A percentile compares a stretch with the other conserved stretches of the same genome.
These are phyloP conservation scores for Agriopis leucophaearia DNA, from an alignment of 2,888 invertebrate genomes.

Conservation along the genomic window DNA sequence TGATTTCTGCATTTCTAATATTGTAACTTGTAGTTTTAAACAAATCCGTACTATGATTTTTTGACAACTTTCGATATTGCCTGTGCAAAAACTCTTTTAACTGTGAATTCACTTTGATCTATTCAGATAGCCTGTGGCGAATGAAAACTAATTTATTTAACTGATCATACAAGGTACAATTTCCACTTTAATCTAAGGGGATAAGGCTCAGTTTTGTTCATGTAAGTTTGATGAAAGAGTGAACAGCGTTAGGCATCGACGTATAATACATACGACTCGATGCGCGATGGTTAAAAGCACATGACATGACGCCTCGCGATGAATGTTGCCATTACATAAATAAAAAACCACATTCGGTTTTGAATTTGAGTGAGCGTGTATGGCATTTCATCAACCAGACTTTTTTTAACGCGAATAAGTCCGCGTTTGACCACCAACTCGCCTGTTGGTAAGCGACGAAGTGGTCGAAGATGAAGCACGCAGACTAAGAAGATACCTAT, in stretches of 20 bases:
- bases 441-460: no score
- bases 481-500: no score
- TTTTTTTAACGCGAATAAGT: no score
- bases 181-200: slow-evolving; percentile 14
- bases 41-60: slow-evolving; percentile 8
- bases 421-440: no score
- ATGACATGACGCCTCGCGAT: slow-evolving; percentile 35
- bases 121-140: slow-evolving; percentile 37
- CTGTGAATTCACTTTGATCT: slow-evolving; percentile 39
- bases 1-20: neutral
- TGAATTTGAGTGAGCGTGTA: neutral
- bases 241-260: slow-evolving; percentile 8
- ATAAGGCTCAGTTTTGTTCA: slow-evolving; percentile 9
- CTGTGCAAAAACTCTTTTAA: slow-evolving; percentile 31
- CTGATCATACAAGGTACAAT: slow-evolving; percentile 1
- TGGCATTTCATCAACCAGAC: slow-evolving; percentile 1
- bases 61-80: slow-evolving; percentile 30
- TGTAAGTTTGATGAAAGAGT: slow-evolving; percentile 1
- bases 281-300: slow-evolving; percentile 25
- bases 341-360: slow-evolving; percentile 19
- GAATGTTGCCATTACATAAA: slow-evolving; percentile 32
- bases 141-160: slow-evolving; percentile 29
- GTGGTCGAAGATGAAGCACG: no score
- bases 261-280: no score
- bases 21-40: neutral